Percentiles rank a stretch among this genome's conserved stretches.
These are phyloP conservation scores for Phenganax marumi DNA, from an alignment of 92 coral and sea anemone species.

Conservation along the genomic window DNA sequence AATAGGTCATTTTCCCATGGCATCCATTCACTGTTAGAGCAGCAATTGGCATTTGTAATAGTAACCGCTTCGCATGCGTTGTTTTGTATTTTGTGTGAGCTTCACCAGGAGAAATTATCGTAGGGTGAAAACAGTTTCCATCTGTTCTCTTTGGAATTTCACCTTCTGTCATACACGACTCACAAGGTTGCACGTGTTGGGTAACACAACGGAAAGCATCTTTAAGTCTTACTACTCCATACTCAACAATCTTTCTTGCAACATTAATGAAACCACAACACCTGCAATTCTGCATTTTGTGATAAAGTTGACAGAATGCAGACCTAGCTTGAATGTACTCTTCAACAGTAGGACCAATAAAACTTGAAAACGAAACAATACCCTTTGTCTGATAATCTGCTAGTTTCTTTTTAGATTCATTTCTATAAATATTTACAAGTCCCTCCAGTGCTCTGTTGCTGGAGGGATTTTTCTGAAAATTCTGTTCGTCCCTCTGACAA, in stretches of 20 bases:
- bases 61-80: slow-evolving; percentile 48
- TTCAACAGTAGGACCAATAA: not conserved
- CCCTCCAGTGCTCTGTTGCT: slow-evolving; percentile 1
- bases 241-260: slow-evolving; percentile 45
- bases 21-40: slow-evolving; percentile 31
- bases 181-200: slow-evolving; percentile 15
- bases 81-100: slow-evolving; percentile 33
- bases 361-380: slow-evolving; percentile 12
- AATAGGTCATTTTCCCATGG: slow-evolving; percentile 3
- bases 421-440: not conserved
- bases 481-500: slow-evolving; percentile 1
- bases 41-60: slow-evolving; percentile 56
- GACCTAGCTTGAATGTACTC: not conserved
- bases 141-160: not conserved
- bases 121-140: not conserved
- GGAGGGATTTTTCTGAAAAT: not conserved
- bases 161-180: slow-evolving; percentile 4
- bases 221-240: slow-evolving; percentile 51
- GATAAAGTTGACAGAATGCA: slow-evolving; percentile 3
- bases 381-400: not conserved
- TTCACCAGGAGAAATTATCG: not conserved
- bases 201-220: slow-evolving; percentile 49
- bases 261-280: slow-evolving; percentile 42
- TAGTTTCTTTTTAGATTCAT: slow-evolving; percentile 9
- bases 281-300: not conserved